Conservation (phyloP, 2,888 invertebrate genomes). For the Nasonovia ribisnigri region DNA sequence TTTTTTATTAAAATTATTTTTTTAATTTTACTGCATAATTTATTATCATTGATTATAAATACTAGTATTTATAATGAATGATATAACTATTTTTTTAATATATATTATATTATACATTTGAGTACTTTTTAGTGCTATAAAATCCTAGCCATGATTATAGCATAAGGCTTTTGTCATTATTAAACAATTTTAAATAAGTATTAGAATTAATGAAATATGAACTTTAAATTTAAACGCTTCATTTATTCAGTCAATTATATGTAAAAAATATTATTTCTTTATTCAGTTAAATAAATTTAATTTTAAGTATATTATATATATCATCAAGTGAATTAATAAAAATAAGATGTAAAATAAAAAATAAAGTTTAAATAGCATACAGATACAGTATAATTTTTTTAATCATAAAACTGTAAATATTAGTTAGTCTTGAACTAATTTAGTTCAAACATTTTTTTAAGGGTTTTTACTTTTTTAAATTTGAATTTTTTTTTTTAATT, state of each 20-base stretch:
- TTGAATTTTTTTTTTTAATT: too few relatives aligned
- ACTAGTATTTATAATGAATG: too few relatives aligned
- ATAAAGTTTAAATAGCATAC: not conserved
- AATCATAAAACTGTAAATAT: not conserved
- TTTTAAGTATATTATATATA: not conserved
- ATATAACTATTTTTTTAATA: too few relatives aligned
- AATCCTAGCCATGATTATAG: too few relatives aligned
- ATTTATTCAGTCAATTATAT: not conserved
- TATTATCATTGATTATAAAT: too few relatives aligned
- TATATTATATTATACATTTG: too few relatives aligned
- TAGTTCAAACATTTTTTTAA: not conserved
- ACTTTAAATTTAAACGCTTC: conserved; percentile 12
- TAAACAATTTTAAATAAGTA: not conserved
- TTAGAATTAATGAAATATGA: not conserved
- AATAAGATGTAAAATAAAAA: not conserved
- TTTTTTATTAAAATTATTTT: too few relatives aligned
- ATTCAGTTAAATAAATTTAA: not conserved
- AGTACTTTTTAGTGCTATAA: too few relatives aligned
- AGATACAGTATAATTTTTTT: not conserved
- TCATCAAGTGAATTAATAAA: not conserved
- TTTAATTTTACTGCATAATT: too few relatives aligned
- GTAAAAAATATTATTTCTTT: not conserved
- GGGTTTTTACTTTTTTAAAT: not conserved
- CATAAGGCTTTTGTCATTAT: too few relatives aligned
- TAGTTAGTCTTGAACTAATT: not conserved